These are phyloP conservation scores for Urechis unicinctus DNA, from an alignment of 2,888 invertebrate species.

Conservation along the genomic window DNA sequence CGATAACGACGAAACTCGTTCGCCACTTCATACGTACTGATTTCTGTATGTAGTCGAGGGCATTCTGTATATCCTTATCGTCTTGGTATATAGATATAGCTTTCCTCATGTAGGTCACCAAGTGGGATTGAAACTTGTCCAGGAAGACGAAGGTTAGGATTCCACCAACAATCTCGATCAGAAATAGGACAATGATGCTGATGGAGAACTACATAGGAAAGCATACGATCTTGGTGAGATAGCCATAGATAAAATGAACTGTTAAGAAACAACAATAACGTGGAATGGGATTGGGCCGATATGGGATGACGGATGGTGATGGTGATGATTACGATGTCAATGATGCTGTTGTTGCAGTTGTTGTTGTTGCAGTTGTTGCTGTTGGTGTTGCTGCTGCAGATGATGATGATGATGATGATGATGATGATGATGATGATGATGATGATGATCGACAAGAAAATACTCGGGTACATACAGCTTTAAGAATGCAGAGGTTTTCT, in stretches of 20 bases:
- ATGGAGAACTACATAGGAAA: conserved; percentile 9
- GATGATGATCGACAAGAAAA: background rate
- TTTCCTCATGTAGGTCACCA: conserved; percentile 17
- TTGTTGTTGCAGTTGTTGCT: no score
- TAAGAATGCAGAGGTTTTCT: conserved; percentile 24
- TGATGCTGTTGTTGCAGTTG: conserved; percentile 6
- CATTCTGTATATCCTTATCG: conserved; percentile 8
- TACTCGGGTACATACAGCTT: conserved; percentile 17
- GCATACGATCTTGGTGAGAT: no score
- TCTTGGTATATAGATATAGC: conserved; percentile 20
- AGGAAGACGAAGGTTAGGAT: conserved; percentile 23
- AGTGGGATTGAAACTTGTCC: conserved; percentile 20
- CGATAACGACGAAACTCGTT: no score
- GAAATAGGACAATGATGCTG: conserved; percentile 17
- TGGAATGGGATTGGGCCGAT: background rate
- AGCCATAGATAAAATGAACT: no score
- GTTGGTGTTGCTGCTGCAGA: conserved; percentile 5
- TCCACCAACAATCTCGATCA: conserved; percentile 23
- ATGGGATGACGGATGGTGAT: background rate
- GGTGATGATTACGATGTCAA: conserved; percentile 10
- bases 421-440: conserved; percentile 3
- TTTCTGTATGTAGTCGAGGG: conserved; percentile 10
- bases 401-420: conserved; percentile 5
- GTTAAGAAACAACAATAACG: no score
- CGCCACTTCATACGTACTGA: no score